Base-by-base conservation (phyloP, 2,888 invertebrate species). In the Sinelater perroti region DNA sequence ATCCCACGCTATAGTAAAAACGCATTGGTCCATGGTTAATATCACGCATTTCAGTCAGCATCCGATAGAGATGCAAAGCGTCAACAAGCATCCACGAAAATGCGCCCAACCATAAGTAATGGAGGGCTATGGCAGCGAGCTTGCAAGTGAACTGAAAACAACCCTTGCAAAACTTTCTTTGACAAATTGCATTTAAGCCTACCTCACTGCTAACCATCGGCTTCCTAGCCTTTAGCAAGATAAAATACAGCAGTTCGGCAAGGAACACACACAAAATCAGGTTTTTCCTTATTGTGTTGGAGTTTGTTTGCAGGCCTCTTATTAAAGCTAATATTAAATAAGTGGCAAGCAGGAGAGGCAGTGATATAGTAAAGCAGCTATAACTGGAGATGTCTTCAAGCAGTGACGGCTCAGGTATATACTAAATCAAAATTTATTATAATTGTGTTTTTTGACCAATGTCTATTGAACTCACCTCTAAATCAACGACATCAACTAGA, bases 11-110 rank as follows among this genome's bases (percentile, higher is more conserved):
- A 68, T 95, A 93, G 75, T 94, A 97, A 75, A 96, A 94, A 56
- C 87, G 84, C 89, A 97, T 93, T 24, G 92, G 91, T 2, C 95
- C 97, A 76, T 95, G 94, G 82, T 97, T 97, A 40, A 97, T 95
- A 78, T 97, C 96, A 2, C 97, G 84, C 84, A 97, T 90, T 80
- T 97, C 97, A 1, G 95, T 94, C 66, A 97, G 80, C 88, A 97
- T 93, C 36, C 97, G 85, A 73, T 97, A 93, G 54, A 97, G 82
- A 79, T 97, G 97, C 67, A 96, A 85, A 20, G 94, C 92, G 78
- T 95, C 95, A 49, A 95, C 91, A 66, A 96, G 86, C 69, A 91
- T 86, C 97, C 97, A 97, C 13, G 89, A 89, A 72, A 96, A 93
- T 8, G 93, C 89, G 18, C 89, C 87, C 72, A 96, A 80, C 93